Evolutionary conservation across 1,140 invertebrate genomes (phyloP).

Genomic region (Drosophila bocqueti): DNA sequence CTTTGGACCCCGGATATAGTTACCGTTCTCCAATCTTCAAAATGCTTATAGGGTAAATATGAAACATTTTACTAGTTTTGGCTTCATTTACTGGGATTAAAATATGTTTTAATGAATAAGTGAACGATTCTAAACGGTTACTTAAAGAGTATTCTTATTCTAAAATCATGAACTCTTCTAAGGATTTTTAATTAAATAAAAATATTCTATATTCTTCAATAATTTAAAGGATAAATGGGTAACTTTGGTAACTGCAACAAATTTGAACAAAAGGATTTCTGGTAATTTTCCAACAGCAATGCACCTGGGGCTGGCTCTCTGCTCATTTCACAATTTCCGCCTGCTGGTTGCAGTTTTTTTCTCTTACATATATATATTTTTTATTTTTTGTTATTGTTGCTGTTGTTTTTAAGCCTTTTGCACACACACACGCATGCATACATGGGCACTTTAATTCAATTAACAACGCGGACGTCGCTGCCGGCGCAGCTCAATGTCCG

Average conservation of each 20-base stretch:
- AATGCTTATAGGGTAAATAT: neutral
- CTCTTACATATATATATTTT: neutral
- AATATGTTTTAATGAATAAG: neutral
- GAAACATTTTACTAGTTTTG: neutral
- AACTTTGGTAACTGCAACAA: neutral
- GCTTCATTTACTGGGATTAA: neutral
- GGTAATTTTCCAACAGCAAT: neutral
- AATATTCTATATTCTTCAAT: neutral
- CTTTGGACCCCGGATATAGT: slow-evolving; percentile 47
- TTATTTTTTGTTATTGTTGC: slow-evolving; percentile 20
- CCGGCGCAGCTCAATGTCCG: slow-evolving; percentile 66
- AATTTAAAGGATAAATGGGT: neutral
- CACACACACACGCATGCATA: slow-evolving; percentile 22
- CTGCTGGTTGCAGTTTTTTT: slow-evolving; percentile 28
- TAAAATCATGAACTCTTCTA: neutral
- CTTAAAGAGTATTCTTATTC: neutral
- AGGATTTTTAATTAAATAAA: neutral
- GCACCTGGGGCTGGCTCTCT: slow-evolving; percentile 11
- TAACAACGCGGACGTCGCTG: slow-evolving; percentile 65
- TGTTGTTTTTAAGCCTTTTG: slow-evolving; percentile 47
- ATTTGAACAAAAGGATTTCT: slow-evolving; percentile 19
- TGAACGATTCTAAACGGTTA: neutral
- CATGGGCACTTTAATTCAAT: slow-evolving; percentile 78
- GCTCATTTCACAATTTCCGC: slow-evolving; percentile 56
- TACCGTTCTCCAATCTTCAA: slow-evolving; percentile 8